Evolutionary conservation across 2,888 invertebrate species (phyloP), one percentile per base, ranked within the genome.

Genomic region (Tiliacea aurago): DNA sequence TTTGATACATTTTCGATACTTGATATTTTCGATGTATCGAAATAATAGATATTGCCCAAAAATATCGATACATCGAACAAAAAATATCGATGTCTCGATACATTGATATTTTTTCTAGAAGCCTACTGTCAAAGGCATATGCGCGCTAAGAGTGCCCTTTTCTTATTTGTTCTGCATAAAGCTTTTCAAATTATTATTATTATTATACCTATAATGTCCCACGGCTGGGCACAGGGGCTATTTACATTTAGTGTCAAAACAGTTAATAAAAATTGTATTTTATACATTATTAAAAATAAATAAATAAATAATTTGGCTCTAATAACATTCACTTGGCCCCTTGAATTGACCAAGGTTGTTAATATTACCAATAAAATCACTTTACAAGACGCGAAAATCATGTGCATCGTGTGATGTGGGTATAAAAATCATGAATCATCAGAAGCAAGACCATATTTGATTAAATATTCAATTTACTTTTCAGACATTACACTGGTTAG

Each of bases 401-500:
- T 41, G 9, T 41, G 41, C 9, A 41, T 41, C 37, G 9, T 41
- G 9, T 41, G 41, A 5, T 41, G 9, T 41, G 41, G 41, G 41
- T 41, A 5, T 9, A 41, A 41, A 7, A 41, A 41, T 11, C 43
- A 43, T 43, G 43, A 43, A 43, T 13, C 43, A 43, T 43, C 43
- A 43, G 43, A 43, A 43, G 11, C 43, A 43, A 43, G 3, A 43
- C 13, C 43, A 43, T 43, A 43, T 43, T 43, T 43, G 11, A 43
- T 43, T 43, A 43, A 43, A 43, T 43, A 43, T 43, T 37, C 7
- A 41, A 41, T 7, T 73, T 71, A 37, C 7, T 47, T 91, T 91
- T 4, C 88, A 97, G 97, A 97, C 97, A 0, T 88, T 99, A 67
- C 97, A 98, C 76, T 99, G 99, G 97, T 95, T 99, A 37, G 97